These are phyloP conservation scores for Yponomeuta cagnagella DNA, from an alignment of 2,888 invertebrate genomes.

Conservation along the genomic window DNA sequence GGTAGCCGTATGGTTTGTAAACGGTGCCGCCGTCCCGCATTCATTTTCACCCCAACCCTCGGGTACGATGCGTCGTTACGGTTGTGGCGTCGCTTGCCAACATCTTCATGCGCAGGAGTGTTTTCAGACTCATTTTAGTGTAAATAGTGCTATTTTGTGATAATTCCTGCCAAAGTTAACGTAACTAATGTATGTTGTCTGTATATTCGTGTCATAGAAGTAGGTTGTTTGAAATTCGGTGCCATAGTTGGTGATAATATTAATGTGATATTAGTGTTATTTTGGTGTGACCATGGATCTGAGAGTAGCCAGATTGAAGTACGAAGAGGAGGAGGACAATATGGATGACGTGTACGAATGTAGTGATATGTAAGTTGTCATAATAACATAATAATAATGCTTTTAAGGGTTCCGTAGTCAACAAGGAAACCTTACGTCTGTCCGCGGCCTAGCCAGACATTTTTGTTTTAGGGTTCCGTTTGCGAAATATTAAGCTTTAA, in stretches of 20 bases:
- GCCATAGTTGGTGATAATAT: conserved; percentile 17
- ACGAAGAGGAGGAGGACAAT: conserved; percentile 43
- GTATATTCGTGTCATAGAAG: neutral
- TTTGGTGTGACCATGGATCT: conserved; percentile 52
- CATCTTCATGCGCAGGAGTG: conserved; percentile 10
- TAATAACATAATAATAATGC: neutral
- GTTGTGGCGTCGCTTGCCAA: conserved; percentile 46
- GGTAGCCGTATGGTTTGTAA: neutral
- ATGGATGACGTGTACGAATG: conserved; percentile 47
- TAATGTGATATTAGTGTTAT: conserved; percentile 9
- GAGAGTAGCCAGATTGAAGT: conserved; percentile 54
- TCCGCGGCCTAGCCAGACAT: too few species aligned
- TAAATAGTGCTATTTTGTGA: conserved; percentile 9
- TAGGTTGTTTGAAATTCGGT: neutral
- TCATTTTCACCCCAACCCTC: conserved; percentile 41
- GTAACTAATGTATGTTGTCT: conserved; percentile 32
- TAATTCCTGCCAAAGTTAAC: neutral
- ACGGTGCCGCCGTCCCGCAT: conserved; percentile 11
- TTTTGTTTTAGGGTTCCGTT: too few species aligned
- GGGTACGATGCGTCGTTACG: conserved; percentile 22
- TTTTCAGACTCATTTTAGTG: neutral
- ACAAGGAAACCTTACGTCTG: too few species aligned
- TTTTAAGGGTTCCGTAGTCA: neutral
- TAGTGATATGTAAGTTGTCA: conserved; percentile 29
- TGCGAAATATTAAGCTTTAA: too few species aligned